Percentiles rank a stretch among this genome's conserved stretches.
Evolutionary conservation across 1,140 invertebrate species (phyloP).

Genomic region (Sitophilus oryzae): DNA sequence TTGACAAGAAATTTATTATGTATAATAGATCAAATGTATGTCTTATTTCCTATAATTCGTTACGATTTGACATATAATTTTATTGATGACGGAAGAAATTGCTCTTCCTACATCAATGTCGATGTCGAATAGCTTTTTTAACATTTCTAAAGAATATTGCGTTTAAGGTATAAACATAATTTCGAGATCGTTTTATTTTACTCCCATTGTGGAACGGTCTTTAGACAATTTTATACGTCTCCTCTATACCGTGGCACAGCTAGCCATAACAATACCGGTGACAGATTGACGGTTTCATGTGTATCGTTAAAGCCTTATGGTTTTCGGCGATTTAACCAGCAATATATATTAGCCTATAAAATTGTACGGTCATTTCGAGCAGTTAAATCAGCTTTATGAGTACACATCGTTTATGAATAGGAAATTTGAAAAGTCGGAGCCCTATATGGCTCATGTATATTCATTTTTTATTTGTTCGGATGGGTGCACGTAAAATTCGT

Average conservation of each 20-base stretch:
- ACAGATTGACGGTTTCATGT: slow-evolving; percentile 1
- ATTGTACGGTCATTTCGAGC: not conserved
- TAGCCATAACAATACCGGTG: slow-evolving; percentile 2
- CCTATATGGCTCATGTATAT: too few relatives aligned
- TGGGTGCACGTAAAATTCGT: too few relatives aligned
- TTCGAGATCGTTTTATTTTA: not conserved
- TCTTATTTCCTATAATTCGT: too few relatives aligned
- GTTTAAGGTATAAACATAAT: not conserved
- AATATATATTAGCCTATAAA: slow-evolving; percentile 5
- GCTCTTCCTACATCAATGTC: too few relatives aligned
- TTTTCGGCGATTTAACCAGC: not conserved
- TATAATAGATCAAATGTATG: too few relatives aligned
- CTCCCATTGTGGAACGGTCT: not conserved
- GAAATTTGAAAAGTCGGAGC: too few relatives aligned
- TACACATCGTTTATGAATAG: not conserved
- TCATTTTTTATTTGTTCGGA: too few relatives aligned
- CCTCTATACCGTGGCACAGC: too few relatives aligned
- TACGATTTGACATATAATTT: too few relatives aligned
- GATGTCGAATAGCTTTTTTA: too few relatives aligned
- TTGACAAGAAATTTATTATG: too few relatives aligned
- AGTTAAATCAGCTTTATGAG: slow-evolving; percentile 3
- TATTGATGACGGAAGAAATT: too few relatives aligned
- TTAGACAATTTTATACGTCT: not conserved
- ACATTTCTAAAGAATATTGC: not conserved
- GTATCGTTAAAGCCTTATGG: slow-evolving; percentile 1